Percentiles rank a stretch among this genome's conserved stretches.
These are phyloP conservation scores for Chrysemys picta DNA, from an alignment of 2,113 vertebrate genomes.

Conservation along the genomic window DNA sequence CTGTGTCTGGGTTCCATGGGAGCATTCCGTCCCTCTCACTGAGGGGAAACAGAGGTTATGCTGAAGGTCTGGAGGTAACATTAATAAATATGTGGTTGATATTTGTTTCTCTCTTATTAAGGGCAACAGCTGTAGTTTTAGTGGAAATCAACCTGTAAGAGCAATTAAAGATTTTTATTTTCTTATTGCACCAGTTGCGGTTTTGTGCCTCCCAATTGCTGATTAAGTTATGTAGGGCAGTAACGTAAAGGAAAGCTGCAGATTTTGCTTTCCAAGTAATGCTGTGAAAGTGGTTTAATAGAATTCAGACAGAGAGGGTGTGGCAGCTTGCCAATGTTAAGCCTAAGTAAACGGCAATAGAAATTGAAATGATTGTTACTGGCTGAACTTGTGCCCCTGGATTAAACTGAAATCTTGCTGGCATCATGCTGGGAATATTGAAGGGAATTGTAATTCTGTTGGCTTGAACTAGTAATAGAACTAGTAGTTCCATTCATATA, in stretches of 20 bases:
- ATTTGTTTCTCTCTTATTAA: not conserved
- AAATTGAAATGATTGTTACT: slow-evolving; percentile 63
- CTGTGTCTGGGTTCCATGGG: not conserved
- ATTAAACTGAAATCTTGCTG: slow-evolving; percentile 64
- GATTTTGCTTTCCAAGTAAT: slow-evolving; percentile 9
- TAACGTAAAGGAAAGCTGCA: not conserved
- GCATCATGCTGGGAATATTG: slow-evolving; percentile 35
- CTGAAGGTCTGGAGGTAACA: accelerated
- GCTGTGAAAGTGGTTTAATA: slow-evolving; percentile 18
- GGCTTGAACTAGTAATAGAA: slow-evolving; percentile 34
- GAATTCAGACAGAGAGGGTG: slow-evolving; percentile 10
- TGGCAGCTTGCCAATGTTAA: slow-evolving; percentile 25
- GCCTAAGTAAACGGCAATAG: slow-evolving; percentile 57
- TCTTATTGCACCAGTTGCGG: not conserved
- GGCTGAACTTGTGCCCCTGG: slow-evolving; percentile 53
- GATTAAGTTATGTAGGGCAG: not conserved
- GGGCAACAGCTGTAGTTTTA: not conserved
- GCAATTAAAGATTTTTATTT: not conserved
- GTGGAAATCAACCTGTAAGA: not conserved
- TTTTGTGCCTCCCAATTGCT: not conserved
- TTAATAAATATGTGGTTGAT: not conserved
- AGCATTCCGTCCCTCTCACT: not conserved
- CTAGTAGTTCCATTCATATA: not conserved
- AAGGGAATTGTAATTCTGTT: slow-evolving; percentile 51
- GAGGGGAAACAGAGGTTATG: not conserved